These are phyloP conservation scores for Ailurus styani DNA, from an alignment of 2,113 vertebrate genomes.

Conservation along the genomic window DNA sequence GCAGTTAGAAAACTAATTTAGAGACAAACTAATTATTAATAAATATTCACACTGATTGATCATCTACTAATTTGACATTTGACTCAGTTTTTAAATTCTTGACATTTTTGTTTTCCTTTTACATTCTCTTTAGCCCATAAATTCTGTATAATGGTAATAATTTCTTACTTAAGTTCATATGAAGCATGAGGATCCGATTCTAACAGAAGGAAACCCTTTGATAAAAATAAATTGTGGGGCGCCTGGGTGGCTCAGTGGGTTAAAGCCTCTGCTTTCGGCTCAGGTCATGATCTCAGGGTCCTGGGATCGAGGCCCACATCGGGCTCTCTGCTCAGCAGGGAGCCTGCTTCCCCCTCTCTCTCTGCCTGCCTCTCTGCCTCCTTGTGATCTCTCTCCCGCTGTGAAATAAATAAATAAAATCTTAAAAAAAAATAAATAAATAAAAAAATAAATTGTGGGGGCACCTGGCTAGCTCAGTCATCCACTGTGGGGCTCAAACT, in stretches of 20 bases:
- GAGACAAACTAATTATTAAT: background rate
- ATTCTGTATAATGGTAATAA: background rate
- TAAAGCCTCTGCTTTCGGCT: too few relatives aligned
- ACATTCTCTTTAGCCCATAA: background rate
- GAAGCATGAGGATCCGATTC: background rate
- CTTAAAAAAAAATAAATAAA: too few relatives aligned
- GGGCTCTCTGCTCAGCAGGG: too few relatives aligned
- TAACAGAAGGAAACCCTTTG: background rate
- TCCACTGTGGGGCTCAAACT: background rate
- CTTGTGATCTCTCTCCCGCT: too few relatives aligned
- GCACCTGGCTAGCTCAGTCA: background rate
- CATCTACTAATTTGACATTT: background rate
- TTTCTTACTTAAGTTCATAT: background rate
- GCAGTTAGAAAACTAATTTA: background rate
- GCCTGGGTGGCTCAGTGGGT: background rate
- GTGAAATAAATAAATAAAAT: too few relatives aligned
- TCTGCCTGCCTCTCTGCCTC: too few relatives aligned
- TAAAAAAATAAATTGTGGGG: background rate
- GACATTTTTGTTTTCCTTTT: background rate
- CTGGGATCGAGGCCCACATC: too few relatives aligned
- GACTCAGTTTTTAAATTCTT: background rate
- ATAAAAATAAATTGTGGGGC: background rate
- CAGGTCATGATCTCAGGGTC: too few relatives aligned
- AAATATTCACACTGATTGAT: background rate
- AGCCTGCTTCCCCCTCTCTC: too few relatives aligned